phyloP scores from a whole-genome alignment of 2,888 invertebrate genomes.

The Esperia sulphurella region DNA sequence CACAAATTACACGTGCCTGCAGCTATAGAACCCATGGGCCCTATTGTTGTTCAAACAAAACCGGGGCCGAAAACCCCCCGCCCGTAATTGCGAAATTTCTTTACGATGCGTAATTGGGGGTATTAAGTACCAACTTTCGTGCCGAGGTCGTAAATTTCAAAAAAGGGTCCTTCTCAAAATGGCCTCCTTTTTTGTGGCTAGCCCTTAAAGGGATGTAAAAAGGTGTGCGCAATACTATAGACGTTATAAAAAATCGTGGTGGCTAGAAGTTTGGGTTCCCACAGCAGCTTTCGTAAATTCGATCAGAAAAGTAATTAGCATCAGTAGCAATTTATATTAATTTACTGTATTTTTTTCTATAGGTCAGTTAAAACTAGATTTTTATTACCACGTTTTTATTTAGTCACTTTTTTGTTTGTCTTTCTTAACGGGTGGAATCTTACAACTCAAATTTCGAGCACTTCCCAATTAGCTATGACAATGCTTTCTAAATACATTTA shows the following conservation, averaged over 20 bases:
- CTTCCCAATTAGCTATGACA: too few species aligned
- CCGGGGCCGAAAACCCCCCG: conserved; percentile 32
- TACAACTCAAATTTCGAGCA: too few species aligned
- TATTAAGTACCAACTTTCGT: conserved; percentile 42
- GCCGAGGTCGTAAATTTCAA: conserved; percentile 52
- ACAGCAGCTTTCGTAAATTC: too few species aligned
- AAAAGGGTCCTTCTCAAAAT: conserved; percentile 51
- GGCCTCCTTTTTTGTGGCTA: conserved; percentile 46
- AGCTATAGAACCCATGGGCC: conserved; percentile 24
- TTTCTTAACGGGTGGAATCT: too few species aligned
- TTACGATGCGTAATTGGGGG: conserved; percentile 44
- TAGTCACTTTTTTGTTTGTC: too few species aligned
- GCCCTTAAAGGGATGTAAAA: conserved; percentile 17
- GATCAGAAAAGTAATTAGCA: too few species aligned
- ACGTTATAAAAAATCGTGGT: not conserved
- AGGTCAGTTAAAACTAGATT: too few species aligned
- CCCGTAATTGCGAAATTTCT: conserved; percentile 51
- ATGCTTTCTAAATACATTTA: too few species aligned
- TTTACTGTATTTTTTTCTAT: too few species aligned
- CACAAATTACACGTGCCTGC: conserved; percentile 42
- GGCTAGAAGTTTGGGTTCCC: too few species aligned
- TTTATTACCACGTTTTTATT: too few species aligned
- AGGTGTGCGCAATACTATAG: not conserved
- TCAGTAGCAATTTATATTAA: too few species aligned
- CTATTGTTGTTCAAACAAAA: conserved; percentile 41